Conservation (phyloP, 2,797 vertebrate species). For the Hipposideros larvatus region DNA sequence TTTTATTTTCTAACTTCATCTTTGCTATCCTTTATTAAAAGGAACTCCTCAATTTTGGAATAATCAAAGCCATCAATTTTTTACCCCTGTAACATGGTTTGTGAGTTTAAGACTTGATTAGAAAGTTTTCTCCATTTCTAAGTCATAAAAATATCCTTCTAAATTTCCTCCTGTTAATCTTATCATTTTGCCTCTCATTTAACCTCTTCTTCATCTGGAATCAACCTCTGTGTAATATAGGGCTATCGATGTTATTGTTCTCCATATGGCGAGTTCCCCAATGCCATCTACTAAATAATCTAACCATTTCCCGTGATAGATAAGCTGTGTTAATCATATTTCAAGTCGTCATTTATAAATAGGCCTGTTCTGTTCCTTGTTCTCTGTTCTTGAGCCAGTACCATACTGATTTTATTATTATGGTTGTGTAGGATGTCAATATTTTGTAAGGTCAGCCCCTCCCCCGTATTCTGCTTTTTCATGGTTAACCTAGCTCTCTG, state of each 20-base stretch:
- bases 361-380: neutral
- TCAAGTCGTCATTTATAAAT: constrained; percentile 18
- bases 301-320: neutral
- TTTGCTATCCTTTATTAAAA: constrained; percentile 13
- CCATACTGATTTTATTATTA: constrained; percentile 46
- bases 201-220: neutral
- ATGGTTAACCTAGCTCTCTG: neutral
- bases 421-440: constrained; percentile 3
- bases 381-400: constrained; percentile 28
- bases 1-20: neutral
- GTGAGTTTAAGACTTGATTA: constrained; percentile 5
- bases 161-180: neutral
- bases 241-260: neutral
- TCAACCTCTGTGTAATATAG: neutral
- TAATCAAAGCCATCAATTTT: neutral
- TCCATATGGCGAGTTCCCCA: neutral
- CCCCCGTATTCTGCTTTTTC: neutral
- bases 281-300: neutral
- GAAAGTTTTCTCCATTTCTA: neutral
- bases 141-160: neutral
- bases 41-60: neutral
- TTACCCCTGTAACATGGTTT: neutral
- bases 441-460: neutral
- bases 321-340: constrained; percentile 8
- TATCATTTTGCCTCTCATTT: neutral